Percentiles rank a stretch among this genome's conserved stretches.
Evolutionary conservation across 92 coral and sea anemone genomes (phyloP).

Genomic region (Heliopora coerulea): DNA sequence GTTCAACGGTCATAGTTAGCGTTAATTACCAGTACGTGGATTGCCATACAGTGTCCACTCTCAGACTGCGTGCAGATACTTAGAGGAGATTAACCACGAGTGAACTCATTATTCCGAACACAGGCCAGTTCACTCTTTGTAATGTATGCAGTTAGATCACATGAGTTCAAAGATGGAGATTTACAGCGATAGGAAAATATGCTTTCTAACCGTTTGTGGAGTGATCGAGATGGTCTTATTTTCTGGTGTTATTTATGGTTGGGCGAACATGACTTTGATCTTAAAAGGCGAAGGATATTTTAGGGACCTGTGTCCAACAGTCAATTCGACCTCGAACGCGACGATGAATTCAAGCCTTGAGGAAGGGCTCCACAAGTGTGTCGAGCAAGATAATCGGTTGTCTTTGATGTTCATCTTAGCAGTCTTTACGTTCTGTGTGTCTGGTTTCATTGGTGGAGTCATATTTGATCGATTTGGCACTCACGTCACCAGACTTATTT

Average conservation of each 20-base stretch:
- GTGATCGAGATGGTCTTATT: constrained; percentile 27
- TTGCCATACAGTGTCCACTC: too few relatives aligned
- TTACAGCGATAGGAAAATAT: too few relatives aligned
- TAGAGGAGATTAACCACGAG: too few relatives aligned
- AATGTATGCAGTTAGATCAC: too few relatives aligned
- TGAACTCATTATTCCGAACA: too few relatives aligned
- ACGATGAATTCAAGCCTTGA: neutral
- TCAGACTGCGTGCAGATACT: too few relatives aligned
- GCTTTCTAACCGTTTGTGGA: constrained; percentile 9
- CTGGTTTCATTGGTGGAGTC: constrained; percentile 28
- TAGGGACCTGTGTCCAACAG: constrained; percentile 8
- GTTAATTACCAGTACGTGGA: too few relatives aligned
- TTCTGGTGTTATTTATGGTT: constrained; percentile 35
- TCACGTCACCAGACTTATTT: constrained; percentile 7
- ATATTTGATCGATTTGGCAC: constrained; percentile 22
- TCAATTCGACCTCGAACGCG: too few relatives aligned
- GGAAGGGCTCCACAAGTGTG: neutral
- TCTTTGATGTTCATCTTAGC: constrained; percentile 16
- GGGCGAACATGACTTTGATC: constrained; percentile 35
- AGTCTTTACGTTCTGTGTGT: constrained; percentile 16
- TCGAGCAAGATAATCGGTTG: constrained; percentile 19
- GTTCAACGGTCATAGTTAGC: too few relatives aligned
- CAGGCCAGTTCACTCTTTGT: too few relatives aligned
- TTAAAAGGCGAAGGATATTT: constrained; percentile 18
- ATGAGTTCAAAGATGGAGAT: too few relatives aligned